These are phyloP conservation scores for Idaea aversata DNA, from an alignment of 2,888 invertebrate species.

Conservation along the genomic window DNA sequence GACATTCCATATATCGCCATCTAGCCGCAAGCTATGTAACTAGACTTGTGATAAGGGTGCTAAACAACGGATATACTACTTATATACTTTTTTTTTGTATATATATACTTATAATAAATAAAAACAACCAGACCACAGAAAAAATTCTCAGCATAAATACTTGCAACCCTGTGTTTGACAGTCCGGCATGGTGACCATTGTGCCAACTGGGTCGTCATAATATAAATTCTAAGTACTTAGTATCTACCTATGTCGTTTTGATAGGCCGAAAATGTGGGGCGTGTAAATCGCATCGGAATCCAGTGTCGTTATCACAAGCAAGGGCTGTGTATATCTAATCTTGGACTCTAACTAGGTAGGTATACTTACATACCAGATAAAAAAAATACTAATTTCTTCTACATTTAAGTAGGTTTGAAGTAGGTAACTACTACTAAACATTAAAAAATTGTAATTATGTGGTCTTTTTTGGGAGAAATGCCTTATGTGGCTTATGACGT, in stretches of 20 bases:
- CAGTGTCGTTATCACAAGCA: slow-evolving; percentile 61
- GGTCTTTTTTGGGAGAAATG: neutral
- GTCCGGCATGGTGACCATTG: too few species aligned
- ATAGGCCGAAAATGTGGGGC: slow-evolving; percentile 39
- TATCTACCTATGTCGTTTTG: slow-evolving; percentile 16
- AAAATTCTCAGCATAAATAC: too few species aligned
- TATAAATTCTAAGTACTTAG: neutral
- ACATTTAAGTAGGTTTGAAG: slow-evolving; percentile 27
- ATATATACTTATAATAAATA: too few species aligned
- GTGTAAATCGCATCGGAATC: slow-evolving; percentile 58
- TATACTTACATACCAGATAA: slow-evolving; percentile 49
- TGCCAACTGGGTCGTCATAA: too few species aligned
- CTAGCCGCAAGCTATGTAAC: too few species aligned
- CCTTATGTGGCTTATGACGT: too few species aligned
- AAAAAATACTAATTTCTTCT: slow-evolving; percentile 52
- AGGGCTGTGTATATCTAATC: slow-evolving; percentile 74
- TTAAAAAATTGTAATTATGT: slow-evolving; percentile 5
- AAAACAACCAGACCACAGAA: too few species aligned
- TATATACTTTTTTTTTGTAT: too few species aligned
- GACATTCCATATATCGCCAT: too few species aligned
- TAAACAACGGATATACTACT: too few species aligned
- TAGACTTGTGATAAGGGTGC: too few species aligned
- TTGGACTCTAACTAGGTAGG: slow-evolving; percentile 50
- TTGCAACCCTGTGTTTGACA: too few species aligned
- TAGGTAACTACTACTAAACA: neutral